These are phyloP conservation scores for Nycticryphes semicollaris DNA, from an alignment of 2,113 vertebrate species.

Conservation along the genomic window DNA sequence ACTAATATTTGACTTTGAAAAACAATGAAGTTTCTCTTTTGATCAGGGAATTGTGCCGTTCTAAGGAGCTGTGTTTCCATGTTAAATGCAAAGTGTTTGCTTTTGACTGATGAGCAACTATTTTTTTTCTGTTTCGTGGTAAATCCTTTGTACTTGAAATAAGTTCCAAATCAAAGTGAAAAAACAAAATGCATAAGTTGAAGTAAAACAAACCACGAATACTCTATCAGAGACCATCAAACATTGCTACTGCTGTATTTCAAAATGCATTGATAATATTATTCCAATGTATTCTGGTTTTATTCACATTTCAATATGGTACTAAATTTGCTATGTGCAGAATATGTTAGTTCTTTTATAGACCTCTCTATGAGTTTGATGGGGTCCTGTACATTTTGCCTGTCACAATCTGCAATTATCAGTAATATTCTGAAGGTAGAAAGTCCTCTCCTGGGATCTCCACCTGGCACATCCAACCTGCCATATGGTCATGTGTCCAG, in stretches of 20 bases:
- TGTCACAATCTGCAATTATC: not conserved
- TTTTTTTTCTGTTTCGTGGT: not conserved
- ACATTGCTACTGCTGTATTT: not conserved
- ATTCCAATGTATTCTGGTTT: not conserved
- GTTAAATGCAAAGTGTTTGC: not conserved
- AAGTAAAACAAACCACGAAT: not conserved
- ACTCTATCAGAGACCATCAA: not conserved
- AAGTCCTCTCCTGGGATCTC: not conserved
- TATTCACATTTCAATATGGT: not conserved
- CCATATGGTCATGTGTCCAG: not conserved
- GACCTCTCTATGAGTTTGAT: not conserved
- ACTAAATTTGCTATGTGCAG: not conserved
- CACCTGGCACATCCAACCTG: not conserved
- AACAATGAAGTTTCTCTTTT: not conserved
- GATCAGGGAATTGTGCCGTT: not conserved
- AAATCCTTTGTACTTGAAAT: conserved; percentile 17
- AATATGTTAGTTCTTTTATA: not conserved
- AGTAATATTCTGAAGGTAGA: not conserved
- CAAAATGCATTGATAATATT: not conserved
- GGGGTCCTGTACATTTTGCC: not conserved
- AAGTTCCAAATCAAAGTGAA: not conserved
- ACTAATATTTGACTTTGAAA: conserved; percentile 23
- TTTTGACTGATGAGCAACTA: not conserved
- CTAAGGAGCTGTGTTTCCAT: not conserved
- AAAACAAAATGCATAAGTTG: not conserved